These are phyloP conservation scores for Synergus gifuensis DNA, from an alignment of 2,888 invertebrate genomes.

Conservation along the genomic window DNA sequence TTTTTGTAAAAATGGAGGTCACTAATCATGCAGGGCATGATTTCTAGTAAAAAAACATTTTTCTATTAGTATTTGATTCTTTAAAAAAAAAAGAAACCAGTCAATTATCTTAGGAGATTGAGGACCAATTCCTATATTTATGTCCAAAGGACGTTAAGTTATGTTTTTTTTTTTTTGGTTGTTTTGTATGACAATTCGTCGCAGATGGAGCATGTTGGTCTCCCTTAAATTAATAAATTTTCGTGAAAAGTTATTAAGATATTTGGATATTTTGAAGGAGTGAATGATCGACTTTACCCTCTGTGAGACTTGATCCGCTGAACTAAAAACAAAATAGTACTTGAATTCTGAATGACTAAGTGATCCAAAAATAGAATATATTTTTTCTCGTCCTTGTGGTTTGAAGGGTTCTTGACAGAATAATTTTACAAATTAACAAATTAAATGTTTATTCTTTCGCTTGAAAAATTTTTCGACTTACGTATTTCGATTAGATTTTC, in stretches of 20 bases:
- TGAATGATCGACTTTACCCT: conserved; percentile 34
- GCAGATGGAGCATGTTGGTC: conserved; percentile 34
- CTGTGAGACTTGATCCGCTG: not conserved
- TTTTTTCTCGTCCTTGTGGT: not conserved
- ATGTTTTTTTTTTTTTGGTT: conserved; percentile 28
- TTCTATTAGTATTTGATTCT: conserved; percentile 18
- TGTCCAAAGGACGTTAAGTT: conserved; percentile 32
- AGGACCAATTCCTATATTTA: conserved; percentile 31
- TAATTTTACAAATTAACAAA: not conserved
- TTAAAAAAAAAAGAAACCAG: conserved; percentile 13
- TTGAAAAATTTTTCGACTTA: too few species aligned
- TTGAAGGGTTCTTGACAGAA: conserved; percentile 20
- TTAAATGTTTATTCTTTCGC: too few species aligned
- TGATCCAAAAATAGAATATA: conserved; percentile 23
- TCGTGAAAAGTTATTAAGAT: conserved; percentile 15
- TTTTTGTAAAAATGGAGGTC: conserved; percentile 27
- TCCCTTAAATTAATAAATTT: conserved; percentile 28
- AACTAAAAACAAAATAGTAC: not conserved
- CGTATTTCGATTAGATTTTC: conserved; percentile 32
- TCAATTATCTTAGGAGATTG: conserved; percentile 34
- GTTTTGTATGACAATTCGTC: conserved; percentile 40
- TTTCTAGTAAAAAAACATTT: not conserved
- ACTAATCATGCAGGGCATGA: conserved; percentile 32
- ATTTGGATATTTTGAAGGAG: conserved; percentile 21
- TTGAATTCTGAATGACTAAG: not conserved